Evolutionary conservation across 2,888 invertebrate genomes (phyloP).

Genomic region (Cantharis lateralis): DNA sequence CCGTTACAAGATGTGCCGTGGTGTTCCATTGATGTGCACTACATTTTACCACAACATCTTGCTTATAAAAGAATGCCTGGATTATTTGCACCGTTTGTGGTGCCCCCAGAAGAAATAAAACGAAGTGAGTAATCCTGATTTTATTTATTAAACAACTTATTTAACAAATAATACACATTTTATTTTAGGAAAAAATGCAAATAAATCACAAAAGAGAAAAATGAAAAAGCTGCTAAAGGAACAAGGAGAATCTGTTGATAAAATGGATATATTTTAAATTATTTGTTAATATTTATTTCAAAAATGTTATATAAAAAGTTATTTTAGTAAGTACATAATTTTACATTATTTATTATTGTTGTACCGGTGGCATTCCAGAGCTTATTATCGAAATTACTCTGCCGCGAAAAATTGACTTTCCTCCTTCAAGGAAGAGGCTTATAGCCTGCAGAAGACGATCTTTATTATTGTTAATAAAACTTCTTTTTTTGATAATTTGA

Average conservation of each 20-base stretch:
- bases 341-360: too few species aligned
- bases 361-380: too few species aligned
- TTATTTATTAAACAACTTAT: too few species aligned
- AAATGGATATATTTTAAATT: not conserved
- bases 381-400: too few species aligned
- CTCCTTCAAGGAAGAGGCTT: too few species aligned
- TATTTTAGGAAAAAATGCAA: not conserved
- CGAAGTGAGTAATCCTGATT: not conserved
- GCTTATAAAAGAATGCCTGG: constrained; percentile 35
- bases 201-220: not conserved
- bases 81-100: constrained; percentile 31
- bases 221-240: not conserved
- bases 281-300: not conserved
- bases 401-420: too few species aligned
- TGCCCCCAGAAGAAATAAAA: not conserved
- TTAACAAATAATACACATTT: not conserved
- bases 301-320: not conserved
- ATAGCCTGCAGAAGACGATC: too few species aligned
- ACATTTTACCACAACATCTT: constrained; percentile 35
- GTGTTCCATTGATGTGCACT: constrained; percentile 37
- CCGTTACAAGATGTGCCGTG: constrained; percentile 22
- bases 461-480: too few species aligned
- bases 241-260: not conserved
- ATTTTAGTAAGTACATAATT: too few species aligned
- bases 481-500: too few species aligned